These are phyloP conservation scores for Sebastes miniatus DNA, from an alignment of 2,797 vertebrate species.

Conservation along the genomic window DNA sequence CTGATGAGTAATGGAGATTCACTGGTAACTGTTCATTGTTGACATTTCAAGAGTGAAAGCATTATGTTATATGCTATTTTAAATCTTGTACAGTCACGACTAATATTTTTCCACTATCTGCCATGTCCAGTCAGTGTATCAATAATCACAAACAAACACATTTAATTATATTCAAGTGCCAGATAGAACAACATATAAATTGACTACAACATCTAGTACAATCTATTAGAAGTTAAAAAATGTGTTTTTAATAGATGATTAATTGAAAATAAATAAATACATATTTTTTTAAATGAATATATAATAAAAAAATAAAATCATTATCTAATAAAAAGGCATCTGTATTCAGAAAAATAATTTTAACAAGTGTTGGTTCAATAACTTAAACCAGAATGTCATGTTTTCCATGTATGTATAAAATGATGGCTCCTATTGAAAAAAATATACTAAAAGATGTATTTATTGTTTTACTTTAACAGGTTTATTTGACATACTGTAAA, in stretches of 20 bases:
- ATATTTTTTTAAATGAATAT: not conserved
- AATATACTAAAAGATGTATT: not conserved
- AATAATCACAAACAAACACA: not conserved
- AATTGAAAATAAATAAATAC: too few species aligned
- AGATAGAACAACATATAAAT: not conserved
- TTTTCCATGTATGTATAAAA: not conserved
- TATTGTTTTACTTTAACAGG: not conserved
- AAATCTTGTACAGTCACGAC: not conserved
- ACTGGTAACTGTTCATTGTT: conserved; percentile 1
- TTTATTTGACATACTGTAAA: not conserved
- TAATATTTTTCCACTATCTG: not conserved
- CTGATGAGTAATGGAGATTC: not conserved
- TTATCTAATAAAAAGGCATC: not conserved
- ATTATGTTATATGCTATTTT: not conserved
- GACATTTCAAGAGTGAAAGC: conserved; percentile 42
- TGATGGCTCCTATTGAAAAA: not conserved
- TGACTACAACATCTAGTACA: too few species aligned
- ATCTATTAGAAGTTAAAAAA: too few species aligned
- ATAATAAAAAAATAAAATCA: too few species aligned
- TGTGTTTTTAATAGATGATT: rapidly evolving
- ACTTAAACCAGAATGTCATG: not conserved
- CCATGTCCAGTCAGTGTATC: not conserved
- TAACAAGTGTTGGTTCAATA: not conserved
- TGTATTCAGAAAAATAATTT: not conserved
- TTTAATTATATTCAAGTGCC: not conserved